These are phyloP conservation scores for Esox masquinongy DNA, from an alignment of 2,797 vertebrate genomes.

Conservation along the genomic window DNA sequence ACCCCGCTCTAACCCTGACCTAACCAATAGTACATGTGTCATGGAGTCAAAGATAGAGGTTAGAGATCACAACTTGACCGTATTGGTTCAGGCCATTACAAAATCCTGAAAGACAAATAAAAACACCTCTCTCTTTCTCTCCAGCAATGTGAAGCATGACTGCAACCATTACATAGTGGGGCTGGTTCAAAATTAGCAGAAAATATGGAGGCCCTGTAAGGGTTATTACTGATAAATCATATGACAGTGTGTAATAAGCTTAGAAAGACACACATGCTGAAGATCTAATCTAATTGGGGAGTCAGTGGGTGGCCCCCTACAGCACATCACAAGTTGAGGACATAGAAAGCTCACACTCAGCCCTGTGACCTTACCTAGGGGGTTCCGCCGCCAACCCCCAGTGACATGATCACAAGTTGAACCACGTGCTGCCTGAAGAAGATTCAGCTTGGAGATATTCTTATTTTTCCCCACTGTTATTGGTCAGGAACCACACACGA, in stretches of 20 bases:
- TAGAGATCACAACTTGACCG: constrained; percentile 22
- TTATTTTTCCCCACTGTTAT: background rate
- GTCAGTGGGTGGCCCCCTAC: constrained; percentile 30
- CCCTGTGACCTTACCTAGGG: no score
- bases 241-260: constrained; percentile 46
- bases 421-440: constrained; percentile 24
- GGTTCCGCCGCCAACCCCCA: background rate
- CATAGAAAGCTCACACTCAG: constrained; percentile 14
- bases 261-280: constrained; percentile 33
- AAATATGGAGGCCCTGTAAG: constrained; percentile 16
- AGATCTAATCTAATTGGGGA: constrained; percentile 57
- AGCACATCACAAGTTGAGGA: constrained; percentile 51
- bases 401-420: constrained; percentile 52
- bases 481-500: background rate
- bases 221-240: constrained; percentile 40
- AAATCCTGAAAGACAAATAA: constrained; percentile 18
- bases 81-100: background rate
- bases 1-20: background rate
- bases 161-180: background rate
- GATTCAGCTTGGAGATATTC: background rate
- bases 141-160: background rate
- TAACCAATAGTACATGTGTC: background rate
- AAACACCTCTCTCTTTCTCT: background rate
- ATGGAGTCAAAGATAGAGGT: constrained; percentile 9
- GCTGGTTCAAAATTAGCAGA: background rate